Conservation (phyloP, 2,113 vertebrate genomes). For the Diadophis punctatus region DNA sequence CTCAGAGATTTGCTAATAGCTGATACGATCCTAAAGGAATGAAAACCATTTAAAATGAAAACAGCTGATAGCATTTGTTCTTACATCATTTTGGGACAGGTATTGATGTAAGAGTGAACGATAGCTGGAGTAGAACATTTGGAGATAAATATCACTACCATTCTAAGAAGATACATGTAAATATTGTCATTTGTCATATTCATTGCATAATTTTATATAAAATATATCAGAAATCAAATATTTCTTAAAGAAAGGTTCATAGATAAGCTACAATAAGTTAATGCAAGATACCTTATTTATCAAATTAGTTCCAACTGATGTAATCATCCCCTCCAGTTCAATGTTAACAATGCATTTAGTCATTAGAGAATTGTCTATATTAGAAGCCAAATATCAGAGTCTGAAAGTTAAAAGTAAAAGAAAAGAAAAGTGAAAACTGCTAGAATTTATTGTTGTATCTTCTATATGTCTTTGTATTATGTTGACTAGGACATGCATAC, state of each 20-base stretch:
- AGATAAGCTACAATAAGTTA: constrained; percentile 21
- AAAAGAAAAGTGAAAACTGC: constrained; percentile 6
- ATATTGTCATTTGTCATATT: constrained; percentile 23
- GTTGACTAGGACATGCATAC: neutral
- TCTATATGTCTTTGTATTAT: neutral
- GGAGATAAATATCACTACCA: neutral
- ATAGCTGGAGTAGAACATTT: constrained; percentile 7
- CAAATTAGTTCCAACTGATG: constrained; percentile 30
- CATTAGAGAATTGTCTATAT: constrained; percentile 19
- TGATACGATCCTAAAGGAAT: constrained; percentile 31
- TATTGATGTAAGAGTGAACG: constrained; percentile 16
- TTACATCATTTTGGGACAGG: neutral
- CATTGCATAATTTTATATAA: neutral
- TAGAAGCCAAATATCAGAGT: neutral
- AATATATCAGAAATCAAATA: constrained; percentile 24
- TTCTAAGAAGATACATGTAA: neutral
- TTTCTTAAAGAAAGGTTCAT: constrained; percentile 23
- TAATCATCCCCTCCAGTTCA: constrained; percentile 21
- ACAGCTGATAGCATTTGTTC: constrained; percentile 3
- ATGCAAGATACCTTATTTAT: constrained; percentile 19
- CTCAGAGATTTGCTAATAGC: constrained; percentile 1
- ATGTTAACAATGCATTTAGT: constrained; percentile 18
- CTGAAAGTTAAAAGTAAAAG: neutral
- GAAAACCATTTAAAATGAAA: constrained; percentile 38
- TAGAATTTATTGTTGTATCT: neutral